Evolutionary conservation across 2,888 invertebrate genomes (phyloP).

Genomic region (Pseudoips prasinana): DNA sequence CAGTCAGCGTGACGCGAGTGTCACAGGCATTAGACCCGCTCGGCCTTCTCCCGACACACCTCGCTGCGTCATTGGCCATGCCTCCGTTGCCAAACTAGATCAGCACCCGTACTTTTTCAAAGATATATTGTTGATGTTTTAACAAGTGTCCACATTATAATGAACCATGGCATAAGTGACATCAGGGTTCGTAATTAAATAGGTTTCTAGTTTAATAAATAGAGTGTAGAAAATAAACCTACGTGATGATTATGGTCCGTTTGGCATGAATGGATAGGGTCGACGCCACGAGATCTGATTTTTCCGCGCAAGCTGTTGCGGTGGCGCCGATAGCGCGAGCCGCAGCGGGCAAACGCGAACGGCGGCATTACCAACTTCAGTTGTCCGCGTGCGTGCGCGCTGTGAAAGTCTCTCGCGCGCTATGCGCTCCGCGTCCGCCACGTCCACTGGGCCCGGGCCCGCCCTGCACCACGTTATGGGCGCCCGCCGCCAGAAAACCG

Average conservation of each 20-base stretch:
- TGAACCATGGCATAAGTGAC: conserved; percentile 20
- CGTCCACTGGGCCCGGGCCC: conserved; percentile 36
- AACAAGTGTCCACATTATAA: too few relatives aligned
- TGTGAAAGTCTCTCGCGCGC: conserved; percentile 70
- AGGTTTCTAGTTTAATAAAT: conserved; percentile 41
- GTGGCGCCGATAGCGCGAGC: conserved; percentile 54
- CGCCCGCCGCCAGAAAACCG: conserved; percentile 82
- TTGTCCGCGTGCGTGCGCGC: conserved; percentile 76
- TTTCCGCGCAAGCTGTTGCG: conserved; percentile 66
- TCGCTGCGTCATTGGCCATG: conserved; percentile 57
- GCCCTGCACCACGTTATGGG: conserved; percentile 52
- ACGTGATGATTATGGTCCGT: conserved; percentile 60
- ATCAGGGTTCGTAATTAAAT: conserved; percentile 34
- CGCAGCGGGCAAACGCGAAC: conserved; percentile 52
- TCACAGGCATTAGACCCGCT: conserved; percentile 60
- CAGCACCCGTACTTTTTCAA: conserved; percentile 31
- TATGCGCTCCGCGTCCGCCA: conserved; percentile 64
- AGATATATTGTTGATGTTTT: too few relatives aligned
- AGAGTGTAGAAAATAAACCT: conserved; percentile 74
- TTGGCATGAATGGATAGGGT: conserved; percentile 77
- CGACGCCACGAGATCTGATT: conserved; percentile 72
- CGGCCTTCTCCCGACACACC: conserved; percentile 64
- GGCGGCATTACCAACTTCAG: conserved; percentile 54
- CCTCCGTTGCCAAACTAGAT: conserved; percentile 49
- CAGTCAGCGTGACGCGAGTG: conserved; percentile 63